phyloP scores from a whole-genome alignment of 2,888 invertebrate genomes.

The Ormyrus rosae region DNA sequence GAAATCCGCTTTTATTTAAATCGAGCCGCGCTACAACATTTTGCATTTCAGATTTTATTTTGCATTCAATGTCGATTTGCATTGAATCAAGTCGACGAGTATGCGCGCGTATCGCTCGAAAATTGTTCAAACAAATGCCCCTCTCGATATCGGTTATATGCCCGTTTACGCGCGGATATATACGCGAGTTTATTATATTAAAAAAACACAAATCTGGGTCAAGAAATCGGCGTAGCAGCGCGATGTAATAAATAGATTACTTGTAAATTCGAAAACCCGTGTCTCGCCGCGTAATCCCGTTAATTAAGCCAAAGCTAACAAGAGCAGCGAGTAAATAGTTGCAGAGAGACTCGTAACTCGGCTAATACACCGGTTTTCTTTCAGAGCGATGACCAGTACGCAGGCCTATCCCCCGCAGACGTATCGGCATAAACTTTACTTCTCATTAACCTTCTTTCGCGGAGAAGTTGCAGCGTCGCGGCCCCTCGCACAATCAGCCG shows the following conservation, averaged over 20 bases:
- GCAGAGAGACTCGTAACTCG: neutral
- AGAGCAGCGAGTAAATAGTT: constrained; percentile 29
- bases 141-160: no score
- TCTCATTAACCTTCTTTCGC: constrained; percentile 48
- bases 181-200: neutral
- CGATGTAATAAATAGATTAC: neutral
- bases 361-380: constrained; percentile 28
- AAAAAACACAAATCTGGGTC: neutral
- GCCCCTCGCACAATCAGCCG: neutral
- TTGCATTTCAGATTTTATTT: constrained; percentile 34
- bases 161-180: neutral
- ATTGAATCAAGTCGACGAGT: constrained; percentile 46
- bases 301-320: constrained; percentile 36
- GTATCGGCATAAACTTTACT: constrained; percentile 45
- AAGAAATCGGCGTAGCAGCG: neutral
- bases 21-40: constrained; percentile 31
- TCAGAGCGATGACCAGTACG: neutral
- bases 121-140: constrained; percentile 11
- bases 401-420: neutral
- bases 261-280: neutral
- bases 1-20: constrained; percentile 42
- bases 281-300: constrained; percentile 8
- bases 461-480: neutral
- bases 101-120: neutral
- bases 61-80: constrained; percentile 55